phyloP scores from a whole-genome alignment of 2,113 vertebrate genomes.

The Xiphophorus hellerii region DNA sequence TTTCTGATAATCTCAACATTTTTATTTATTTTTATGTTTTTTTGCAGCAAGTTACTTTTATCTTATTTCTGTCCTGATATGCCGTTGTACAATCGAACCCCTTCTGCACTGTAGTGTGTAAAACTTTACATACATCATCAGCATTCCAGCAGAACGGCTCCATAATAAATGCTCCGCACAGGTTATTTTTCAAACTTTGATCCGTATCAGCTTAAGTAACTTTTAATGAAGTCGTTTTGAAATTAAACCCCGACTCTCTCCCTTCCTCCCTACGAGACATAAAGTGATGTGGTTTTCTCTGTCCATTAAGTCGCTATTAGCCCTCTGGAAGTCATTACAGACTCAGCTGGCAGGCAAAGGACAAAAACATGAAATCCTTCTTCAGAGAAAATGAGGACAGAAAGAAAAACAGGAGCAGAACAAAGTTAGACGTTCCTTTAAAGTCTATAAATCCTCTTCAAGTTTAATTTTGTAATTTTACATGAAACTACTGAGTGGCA shows the following conservation, averaged over 20 bases:
- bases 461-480: background rate
- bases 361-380: slow-evolving; percentile 37
- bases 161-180: background rate
- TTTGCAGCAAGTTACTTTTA: too few species aligned
- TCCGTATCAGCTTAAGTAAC: slow-evolving; percentile 25
- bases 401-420: background rate
- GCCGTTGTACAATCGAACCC: background rate
- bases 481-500: background rate
- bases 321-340: slow-evolving; percentile 25
- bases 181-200: slow-evolving; percentile 3
- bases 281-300: slow-evolving; percentile 8
- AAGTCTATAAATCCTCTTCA: background rate
- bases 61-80: too few species aligned
- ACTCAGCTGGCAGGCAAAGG: slow-evolving; percentile 27
- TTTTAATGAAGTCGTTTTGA: slow-evolving; percentile 42
- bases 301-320: slow-evolving; percentile 56
- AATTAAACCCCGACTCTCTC: slow-evolving; percentile 1
- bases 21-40: too few species aligned
- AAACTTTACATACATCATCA: slow-evolving; percentile 8
- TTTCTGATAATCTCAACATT: too few species aligned
- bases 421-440: slow-evolving; percentile 29
- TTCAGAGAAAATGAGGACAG: background rate
- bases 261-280: background rate
- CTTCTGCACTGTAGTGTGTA: background rate
- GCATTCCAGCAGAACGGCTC: background rate